Base-by-base conservation (phyloP, 2,113 vertebrate genomes). In the Ictalurus punctatus region DNA sequence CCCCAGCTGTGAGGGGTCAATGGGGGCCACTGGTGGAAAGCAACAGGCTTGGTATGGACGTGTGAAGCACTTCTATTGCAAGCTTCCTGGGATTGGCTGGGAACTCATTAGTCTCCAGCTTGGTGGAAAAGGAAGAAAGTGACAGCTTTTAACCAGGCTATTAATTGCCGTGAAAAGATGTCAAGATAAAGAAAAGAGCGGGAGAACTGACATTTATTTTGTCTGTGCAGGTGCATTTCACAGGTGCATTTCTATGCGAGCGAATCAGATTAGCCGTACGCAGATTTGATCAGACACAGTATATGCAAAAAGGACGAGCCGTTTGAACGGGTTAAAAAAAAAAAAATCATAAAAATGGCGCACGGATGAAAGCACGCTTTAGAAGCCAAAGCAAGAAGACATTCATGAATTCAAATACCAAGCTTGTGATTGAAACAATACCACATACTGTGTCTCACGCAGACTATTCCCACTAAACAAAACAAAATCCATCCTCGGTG, bases 41-140 rank as follows among this genome's bases (percentile, higher is more conserved):
- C 92, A 74, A 86, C 92, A 82, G 91, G 90, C 91, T 73, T 86
- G 80, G 84, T 79, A 52, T 85, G 34, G 87, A 95, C 9, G 94
- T 95, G 94, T 95, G 95, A 96, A 96, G 94, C 91, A 87, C 91
- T 91, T 93, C 90, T 93, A 86, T 93, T 92, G 89, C 93, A 95
- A 93, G 93, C 93, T 96, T 96, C 95, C 95, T 95, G 90, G 93
- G 94, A 90, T 78, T 92, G 93, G 93, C 92, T 93, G 92, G 87
- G 93, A 92, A 94, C 56, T 95, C 94, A 95, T 96, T 95, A 95
- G 94, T 95, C 94, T 94, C 93, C 94, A 95, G 91, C 93, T 87
- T 94, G 92, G 93, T 93, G 93, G 92, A 95, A 94, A 91, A 90
- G 92, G 93, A 95, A 94, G 92, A 95, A 94, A 95, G 92, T 95